Evolutionary conservation across 2,797 vertebrate genomes (phyloP).

Genomic region (Cynodonichthys magdalenae): DNA sequence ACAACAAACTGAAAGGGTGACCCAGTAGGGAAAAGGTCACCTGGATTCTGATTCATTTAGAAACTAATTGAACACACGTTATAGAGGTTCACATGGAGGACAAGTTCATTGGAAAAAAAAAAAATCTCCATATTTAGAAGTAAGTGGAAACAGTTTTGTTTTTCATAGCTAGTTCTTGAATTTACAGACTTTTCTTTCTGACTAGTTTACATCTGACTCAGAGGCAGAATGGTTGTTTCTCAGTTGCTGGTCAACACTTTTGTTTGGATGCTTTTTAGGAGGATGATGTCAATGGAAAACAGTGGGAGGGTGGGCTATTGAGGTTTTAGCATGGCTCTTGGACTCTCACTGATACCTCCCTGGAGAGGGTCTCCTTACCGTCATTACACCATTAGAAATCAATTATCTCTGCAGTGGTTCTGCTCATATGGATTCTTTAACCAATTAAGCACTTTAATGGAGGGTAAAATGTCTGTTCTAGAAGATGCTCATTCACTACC

Average conservation of each 20-base stretch:
- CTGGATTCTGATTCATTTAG: conserved; percentile 33
- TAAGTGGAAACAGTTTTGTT: conserved; percentile 4
- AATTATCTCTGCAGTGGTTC: conserved; percentile 77
- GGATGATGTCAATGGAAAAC: conserved; percentile 74
- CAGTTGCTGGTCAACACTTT: conserved; percentile 48
- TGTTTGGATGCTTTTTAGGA: conserved; percentile 68
- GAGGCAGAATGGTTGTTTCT: conserved; percentile 27
- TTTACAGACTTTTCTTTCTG: conserved; percentile 1
- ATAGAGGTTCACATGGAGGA: conserved; percentile 12
- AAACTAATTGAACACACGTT: conserved; percentile 13
- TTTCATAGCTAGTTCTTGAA: conserved; percentile 5
- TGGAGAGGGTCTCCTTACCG: conserved; percentile 79
- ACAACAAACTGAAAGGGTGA: conserved; percentile 58
- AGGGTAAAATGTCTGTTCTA: conserved; percentile 49
- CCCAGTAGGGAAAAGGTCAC: conserved; percentile 69
- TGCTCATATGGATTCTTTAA: conserved; percentile 78
- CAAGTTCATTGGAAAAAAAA: neutral
- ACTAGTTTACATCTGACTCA: conserved; percentile 14
- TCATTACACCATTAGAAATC: conserved; percentile 81
- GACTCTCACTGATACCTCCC: conserved; percentile 75
- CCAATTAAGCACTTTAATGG: conserved; percentile 72
- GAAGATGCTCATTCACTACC: conserved; percentile 28
- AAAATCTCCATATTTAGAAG: conserved; percentile 8
- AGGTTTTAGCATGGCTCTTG: conserved; percentile 67
- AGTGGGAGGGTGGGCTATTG: conserved; percentile 53